Conservation (phyloP, 2,113 vertebrate species). For the Menura novaehollandiae region DNA sequence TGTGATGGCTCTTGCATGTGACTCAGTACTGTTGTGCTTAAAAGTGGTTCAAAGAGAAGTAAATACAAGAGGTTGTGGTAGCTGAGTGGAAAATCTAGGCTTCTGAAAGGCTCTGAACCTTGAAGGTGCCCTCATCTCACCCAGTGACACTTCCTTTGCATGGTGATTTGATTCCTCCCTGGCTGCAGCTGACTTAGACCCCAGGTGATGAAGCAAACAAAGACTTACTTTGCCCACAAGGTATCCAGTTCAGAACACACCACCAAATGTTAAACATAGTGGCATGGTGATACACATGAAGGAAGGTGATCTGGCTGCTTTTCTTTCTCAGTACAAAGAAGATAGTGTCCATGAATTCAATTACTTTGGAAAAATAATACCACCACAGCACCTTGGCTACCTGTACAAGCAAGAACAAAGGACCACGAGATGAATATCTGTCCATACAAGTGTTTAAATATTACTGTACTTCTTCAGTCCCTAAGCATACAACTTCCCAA, state of each 20-base stretch:
- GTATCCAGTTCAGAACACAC: constrained; percentile 92
- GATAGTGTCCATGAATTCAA: constrained; percentile 87
- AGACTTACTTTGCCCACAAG: constrained; percentile 88
- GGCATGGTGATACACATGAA: constrained; percentile 88
- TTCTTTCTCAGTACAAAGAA: constrained; percentile 90
- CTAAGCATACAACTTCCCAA: not conserved
- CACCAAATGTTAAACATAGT: constrained; percentile 94
- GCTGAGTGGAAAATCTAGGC: not conserved
- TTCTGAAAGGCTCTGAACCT: not conserved
- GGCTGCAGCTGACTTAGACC: not conserved
- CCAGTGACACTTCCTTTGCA: not conserved
- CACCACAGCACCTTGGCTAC: constrained; percentile 88
- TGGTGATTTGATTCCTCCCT: not conserved
- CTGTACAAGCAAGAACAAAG: constrained; percentile 59
- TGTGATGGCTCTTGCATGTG: not conserved
- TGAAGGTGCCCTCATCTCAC: not conserved
- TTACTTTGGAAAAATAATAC: constrained; percentile 90
- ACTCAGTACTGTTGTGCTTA: not conserved
- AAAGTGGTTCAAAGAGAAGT: not conserved
- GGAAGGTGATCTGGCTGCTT: constrained; percentile 85
- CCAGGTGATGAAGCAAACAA: not conserved
- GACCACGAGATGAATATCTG: not conserved
- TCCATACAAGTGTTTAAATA: not conserved
- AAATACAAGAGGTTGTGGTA: not conserved
- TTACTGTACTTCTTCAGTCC: not conserved